These are phyloP conservation scores for Chrysaora quinquecirrha DNA, from an alignment of 30 jellyfish, hydroid and myxozoan genomes.

Conservation along the genomic window DNA sequence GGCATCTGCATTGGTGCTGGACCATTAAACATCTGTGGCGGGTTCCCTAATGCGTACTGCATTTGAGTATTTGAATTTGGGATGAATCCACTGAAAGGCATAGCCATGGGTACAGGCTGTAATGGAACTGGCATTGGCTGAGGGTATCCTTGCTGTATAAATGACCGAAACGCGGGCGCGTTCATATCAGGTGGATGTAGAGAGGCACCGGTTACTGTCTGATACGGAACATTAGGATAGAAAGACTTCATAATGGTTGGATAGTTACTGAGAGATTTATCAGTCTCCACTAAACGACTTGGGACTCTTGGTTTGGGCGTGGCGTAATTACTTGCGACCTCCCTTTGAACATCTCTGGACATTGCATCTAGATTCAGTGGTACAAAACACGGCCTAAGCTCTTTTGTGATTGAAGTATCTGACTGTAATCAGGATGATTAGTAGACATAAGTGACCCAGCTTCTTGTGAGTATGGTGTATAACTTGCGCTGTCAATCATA, in stretches of 20 bases:
- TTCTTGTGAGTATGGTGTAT: slow-evolving; percentile 60
- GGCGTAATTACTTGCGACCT: slow-evolving; percentile 23
- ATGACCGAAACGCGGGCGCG: slow-evolving; percentile 28
- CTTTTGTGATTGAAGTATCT: slow-evolving; percentile 63
- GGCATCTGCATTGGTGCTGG: slow-evolving; percentile 26
- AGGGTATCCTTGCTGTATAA: slow-evolving; percentile 41
- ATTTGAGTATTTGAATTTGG: slow-evolving; percentile 2
- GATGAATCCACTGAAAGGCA: slow-evolving; percentile 43
- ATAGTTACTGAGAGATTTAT: slow-evolving; percentile 33
- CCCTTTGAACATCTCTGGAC: slow-evolving; percentile 43
- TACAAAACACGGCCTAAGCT: slow-evolving; percentile 74
- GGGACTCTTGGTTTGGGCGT: slow-evolving; percentile 23
- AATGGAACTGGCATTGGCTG: slow-evolving; percentile 30
- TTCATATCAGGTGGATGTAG: slow-evolving; percentile 42
- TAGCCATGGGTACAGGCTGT: slow-evolving; percentile 38
- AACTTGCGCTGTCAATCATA: slow-evolving; percentile 66
- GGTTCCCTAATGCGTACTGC: not conserved
- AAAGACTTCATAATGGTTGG: slow-evolving; percentile 58
- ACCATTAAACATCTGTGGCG: not conserved
- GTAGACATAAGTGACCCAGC: slow-evolving; percentile 49
- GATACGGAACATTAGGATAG: slow-evolving; percentile 63
- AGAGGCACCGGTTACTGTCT: slow-evolving; percentile 62
- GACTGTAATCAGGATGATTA: slow-evolving; percentile 38
- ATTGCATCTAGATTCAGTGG: slow-evolving; percentile 48
- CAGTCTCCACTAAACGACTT: slow-evolving; percentile 3